Evolutionary conservation across 2,113 vertebrate genomes (phyloP).

Genomic region (Pica pica): DNA sequence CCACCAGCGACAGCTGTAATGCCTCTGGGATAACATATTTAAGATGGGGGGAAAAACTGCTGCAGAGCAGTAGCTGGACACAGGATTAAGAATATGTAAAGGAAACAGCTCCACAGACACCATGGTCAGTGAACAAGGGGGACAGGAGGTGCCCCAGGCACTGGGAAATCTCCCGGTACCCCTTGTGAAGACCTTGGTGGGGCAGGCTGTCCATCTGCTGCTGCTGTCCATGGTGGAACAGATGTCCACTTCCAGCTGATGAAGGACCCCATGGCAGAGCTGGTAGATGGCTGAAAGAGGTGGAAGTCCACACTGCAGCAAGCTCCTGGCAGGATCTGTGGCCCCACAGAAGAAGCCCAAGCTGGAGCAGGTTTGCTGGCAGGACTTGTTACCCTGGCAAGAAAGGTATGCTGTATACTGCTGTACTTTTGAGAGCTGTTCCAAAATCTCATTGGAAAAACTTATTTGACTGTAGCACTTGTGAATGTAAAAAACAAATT

Average conservation of each 20-base stretch:
- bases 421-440: not conserved
- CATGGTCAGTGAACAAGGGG: not conserved
- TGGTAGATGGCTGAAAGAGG: not conserved
- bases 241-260: not conserved
- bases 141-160: not conserved
- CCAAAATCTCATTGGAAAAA: not conserved
- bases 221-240: not conserved
- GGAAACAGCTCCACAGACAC: not conserved
- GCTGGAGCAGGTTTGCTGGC: not conserved
- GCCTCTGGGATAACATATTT: not conserved
- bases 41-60: not conserved
- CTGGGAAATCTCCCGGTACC: not conserved
- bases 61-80: not conserved
- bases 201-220: not conserved
- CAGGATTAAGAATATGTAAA: not conserved
- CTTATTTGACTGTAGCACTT: not conserved
- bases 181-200: not conserved
- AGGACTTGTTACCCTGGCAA: not conserved
- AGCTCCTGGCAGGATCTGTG: not conserved
- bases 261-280: not conserved
- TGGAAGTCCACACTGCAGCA: not conserved
- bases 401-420: not conserved
- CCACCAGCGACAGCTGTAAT: accelerated
- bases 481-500: not conserved
- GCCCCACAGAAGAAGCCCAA: not conserved